Percentiles rank a stretch among this genome's conserved stretches.
Conservation (phyloP, 2,888 invertebrate genomes). For the Acrocera orbiculus region DNA sequence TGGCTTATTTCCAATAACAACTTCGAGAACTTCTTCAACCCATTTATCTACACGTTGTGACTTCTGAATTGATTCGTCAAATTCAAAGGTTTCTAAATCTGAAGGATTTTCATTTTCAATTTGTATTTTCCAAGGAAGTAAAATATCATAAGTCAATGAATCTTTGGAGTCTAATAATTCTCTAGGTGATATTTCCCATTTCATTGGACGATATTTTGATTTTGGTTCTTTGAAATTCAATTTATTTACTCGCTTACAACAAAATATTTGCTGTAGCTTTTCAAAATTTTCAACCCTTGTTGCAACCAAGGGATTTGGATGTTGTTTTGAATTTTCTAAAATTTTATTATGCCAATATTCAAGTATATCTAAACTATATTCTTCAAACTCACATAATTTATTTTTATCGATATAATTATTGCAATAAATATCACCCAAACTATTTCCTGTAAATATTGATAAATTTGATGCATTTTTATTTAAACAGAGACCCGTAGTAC, state of each 20-base stretch:
- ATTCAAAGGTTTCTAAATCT: neutral
- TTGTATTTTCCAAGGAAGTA: slow-evolving; percentile 19
- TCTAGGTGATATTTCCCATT: slow-evolving; percentile 18
- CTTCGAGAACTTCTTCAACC: neutral
- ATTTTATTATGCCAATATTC: too few relatives aligned
- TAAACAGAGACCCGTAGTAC: slow-evolving; percentile 21
- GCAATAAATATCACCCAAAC: slow-evolving; percentile 21
- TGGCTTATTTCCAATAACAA: neutral
- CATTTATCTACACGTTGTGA: neutral
- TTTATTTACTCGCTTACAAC: slow-evolving; percentile 13
- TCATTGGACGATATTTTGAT: slow-evolving; percentile 10
- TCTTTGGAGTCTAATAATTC: slow-evolving; percentile 17
- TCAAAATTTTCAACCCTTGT: slow-evolving; percentile 10
- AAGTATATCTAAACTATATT: too few relatives aligned
- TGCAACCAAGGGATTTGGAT: slow-evolving; percentile 2
- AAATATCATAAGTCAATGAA: slow-evolving; percentile 15
- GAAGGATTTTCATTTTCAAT: slow-evolving; percentile 8
- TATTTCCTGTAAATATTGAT: slow-evolving; percentile 19
- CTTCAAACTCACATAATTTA: too few relatives aligned
- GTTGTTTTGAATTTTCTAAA: neutral
- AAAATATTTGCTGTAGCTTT: slow-evolving; percentile 17
- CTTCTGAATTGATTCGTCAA: neutral
- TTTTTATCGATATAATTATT: neutral
- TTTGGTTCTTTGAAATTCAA: too few relatives aligned
- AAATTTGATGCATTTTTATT: slow-evolving; percentile 13